phyloP scores from a whole-genome alignment of 2,113 vertebrate species.

The Mastomys natalensis region DNA sequence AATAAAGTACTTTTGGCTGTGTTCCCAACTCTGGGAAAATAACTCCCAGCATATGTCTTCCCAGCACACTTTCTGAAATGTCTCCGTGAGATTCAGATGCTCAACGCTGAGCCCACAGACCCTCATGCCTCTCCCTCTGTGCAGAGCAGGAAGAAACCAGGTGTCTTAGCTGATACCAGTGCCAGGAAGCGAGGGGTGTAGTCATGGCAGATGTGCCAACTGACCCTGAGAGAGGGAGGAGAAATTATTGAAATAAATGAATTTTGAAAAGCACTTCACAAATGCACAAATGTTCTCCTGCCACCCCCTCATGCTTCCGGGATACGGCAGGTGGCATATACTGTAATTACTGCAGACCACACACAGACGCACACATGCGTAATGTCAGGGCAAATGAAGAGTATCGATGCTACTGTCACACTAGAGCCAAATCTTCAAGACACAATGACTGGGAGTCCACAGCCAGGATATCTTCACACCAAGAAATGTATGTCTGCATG shows the following conservation, averaged over 20 bases:
- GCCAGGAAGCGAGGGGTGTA: conserved; percentile 14
- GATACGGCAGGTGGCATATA: neutral
- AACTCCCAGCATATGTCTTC: conserved; percentile 79
- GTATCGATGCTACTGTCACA: neutral
- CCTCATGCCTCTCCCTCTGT: conserved; percentile 34
- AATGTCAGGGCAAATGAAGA: neutral
- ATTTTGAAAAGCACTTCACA: conserved; percentile 49
- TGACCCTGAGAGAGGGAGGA: conserved; percentile 58
- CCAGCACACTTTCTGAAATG: conserved; percentile 70
- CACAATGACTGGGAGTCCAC: neutral
- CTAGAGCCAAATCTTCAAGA: neutral
- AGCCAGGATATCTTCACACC: neutral
- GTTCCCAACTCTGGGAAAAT: conserved; percentile 74
- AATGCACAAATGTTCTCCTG: conserved; percentile 16
- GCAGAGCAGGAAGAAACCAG: neutral
- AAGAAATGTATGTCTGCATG: neutral
- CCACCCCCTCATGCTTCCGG: neutral
- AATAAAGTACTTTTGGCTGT: conserved; percentile 74
- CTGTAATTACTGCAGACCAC: neutral
- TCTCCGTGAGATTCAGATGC: conserved; percentile 65
- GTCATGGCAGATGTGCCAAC: conserved; percentile 48
- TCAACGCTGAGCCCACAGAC: conserved; percentile 49
- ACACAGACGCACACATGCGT: neutral
- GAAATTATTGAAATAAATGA: conserved; percentile 46
- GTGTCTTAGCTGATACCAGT: neutral